These are phyloP conservation scores for Ramphastos sulfuratus DNA, from an alignment of 2,113 vertebrate species.

Conservation along the genomic window DNA sequence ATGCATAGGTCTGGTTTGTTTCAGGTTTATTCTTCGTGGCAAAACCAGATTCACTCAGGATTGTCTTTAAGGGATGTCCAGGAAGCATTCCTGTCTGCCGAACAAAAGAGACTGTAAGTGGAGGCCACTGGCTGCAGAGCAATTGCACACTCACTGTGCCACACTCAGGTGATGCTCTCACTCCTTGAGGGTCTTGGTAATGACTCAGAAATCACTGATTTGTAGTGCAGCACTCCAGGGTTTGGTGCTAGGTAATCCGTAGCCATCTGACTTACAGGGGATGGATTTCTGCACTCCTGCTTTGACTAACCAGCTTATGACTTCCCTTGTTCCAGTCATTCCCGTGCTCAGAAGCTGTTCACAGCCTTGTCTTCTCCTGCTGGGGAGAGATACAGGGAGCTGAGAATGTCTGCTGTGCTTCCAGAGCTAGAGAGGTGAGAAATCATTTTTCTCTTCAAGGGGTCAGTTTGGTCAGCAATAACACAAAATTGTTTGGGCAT, in stretches of 20 bases:
- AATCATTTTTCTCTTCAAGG: neutral
- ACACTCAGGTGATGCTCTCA: neutral
- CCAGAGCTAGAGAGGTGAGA: constrained; percentile 87
- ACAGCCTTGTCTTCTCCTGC: constrained; percentile 72
- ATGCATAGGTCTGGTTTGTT: constrained; percentile 33
- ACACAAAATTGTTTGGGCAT: neutral
- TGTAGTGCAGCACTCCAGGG: neutral
- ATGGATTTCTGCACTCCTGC: neutral
- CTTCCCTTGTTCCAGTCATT: constrained; percentile 75
- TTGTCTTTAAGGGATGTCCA: constrained; percentile 81
- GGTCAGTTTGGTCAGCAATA: neutral
- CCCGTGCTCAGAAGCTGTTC: constrained; percentile 82
- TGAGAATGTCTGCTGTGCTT: constrained; percentile 80
- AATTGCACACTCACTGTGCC: neutral
- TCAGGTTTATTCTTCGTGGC: constrained; percentile 89
- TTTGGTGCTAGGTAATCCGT: neutral
- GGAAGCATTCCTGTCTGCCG: constrained; percentile 81
- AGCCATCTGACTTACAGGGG: neutral
- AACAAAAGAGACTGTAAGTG: constrained; percentile 87
- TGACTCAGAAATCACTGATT: neutral
- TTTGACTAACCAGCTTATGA: neutral
- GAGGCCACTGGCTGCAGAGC: neutral
- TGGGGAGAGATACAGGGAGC: constrained; percentile 78
- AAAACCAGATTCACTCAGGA: constrained; percentile 77
- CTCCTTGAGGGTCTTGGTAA: neutral